Conservation (phyloP, 2,888 invertebrate species). For the Lapara coniferarum region DNA sequence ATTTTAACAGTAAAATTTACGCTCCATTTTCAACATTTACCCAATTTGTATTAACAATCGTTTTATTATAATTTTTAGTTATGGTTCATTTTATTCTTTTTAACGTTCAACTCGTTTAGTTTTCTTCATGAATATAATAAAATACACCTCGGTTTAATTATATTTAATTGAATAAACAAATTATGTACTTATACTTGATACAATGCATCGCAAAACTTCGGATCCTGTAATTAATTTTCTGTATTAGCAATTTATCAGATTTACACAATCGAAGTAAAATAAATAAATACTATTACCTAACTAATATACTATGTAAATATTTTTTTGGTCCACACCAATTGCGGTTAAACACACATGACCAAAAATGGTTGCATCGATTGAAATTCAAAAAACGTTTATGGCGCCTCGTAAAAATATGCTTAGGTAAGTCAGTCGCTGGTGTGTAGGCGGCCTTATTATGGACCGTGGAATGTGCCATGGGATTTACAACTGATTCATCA, state of each 20-base stretch:
- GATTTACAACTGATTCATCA: slow-evolving; percentile 74
- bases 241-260: background rate
- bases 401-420: slow-evolving; percentile 20
- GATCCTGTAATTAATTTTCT: background rate
- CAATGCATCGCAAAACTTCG: background rate
- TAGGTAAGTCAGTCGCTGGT: slow-evolving; percentile 33
- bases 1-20: background rate
- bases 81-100: background rate
- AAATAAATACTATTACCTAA: background rate
- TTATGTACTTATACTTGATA: no score
- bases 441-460: slow-evolving; percentile 57
- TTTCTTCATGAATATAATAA: background rate
- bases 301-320: background rate
- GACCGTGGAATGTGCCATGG: slow-evolving; percentile 63
- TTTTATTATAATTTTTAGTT: background rate
- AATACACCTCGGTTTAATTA: background rate
- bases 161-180: background rate
- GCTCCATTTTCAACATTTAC: background rate
- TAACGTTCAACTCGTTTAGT: background rate
- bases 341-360: background rate
- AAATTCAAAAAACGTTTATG: slow-evolving; percentile 13
- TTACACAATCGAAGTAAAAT: background rate
- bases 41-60: background rate
- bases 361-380: background rate
- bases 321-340: background rate